phyloP scores from a whole-genome alignment of 2,888 invertebrate genomes.

The Agrotis segetum region DNA sequence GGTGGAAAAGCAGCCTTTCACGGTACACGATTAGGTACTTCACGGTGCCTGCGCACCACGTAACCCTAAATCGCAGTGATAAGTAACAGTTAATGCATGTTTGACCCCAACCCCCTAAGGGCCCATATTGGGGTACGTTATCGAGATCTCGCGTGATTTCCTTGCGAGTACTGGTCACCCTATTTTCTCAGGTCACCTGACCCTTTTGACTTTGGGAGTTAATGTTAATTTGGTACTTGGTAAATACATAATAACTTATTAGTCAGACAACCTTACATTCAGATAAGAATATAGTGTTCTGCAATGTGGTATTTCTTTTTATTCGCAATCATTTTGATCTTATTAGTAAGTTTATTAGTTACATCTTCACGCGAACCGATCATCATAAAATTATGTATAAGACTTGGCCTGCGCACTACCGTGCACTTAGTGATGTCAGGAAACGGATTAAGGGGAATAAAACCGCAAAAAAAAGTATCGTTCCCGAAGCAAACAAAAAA shows the following conservation, averaged over 20 bases:
- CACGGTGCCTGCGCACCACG: slow-evolving; percentile 9
- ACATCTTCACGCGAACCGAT: too few relatives aligned
- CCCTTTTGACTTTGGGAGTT: slow-evolving; percentile 62
- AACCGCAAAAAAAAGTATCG: too few relatives aligned
- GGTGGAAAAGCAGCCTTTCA: background rate
- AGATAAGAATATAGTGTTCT: background rate
- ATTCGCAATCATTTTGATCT: too few relatives aligned
- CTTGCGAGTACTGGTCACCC: slow-evolving; percentile 68
- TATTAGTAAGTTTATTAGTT: too few relatives aligned
- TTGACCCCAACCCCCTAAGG: slow-evolving; percentile 44
- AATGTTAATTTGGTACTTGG: slow-evolving; percentile 49
- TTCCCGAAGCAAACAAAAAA: too few relatives aligned
- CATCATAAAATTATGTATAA: too few relatives aligned
- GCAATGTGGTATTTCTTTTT: too few relatives aligned
- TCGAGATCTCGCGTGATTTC: slow-evolving; percentile 75
- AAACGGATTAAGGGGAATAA: too few relatives aligned
- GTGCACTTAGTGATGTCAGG: too few relatives aligned
- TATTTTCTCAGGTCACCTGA: slow-evolving; percentile 73
- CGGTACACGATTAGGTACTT: background rate
- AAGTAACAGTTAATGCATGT: slow-evolving; percentile 44
- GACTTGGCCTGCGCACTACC: too few relatives aligned
- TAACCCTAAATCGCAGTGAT: slow-evolving; percentile 32
- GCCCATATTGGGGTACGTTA: slow-evolving; percentile 62
- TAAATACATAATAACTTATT: slow-evolving; percentile 30
- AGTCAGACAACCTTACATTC: slow-evolving; percentile 18